These are phyloP conservation scores for Knipowitschia caucasica DNA, from an alignment of 2,797 vertebrate species.

Conservation along the genomic window DNA sequence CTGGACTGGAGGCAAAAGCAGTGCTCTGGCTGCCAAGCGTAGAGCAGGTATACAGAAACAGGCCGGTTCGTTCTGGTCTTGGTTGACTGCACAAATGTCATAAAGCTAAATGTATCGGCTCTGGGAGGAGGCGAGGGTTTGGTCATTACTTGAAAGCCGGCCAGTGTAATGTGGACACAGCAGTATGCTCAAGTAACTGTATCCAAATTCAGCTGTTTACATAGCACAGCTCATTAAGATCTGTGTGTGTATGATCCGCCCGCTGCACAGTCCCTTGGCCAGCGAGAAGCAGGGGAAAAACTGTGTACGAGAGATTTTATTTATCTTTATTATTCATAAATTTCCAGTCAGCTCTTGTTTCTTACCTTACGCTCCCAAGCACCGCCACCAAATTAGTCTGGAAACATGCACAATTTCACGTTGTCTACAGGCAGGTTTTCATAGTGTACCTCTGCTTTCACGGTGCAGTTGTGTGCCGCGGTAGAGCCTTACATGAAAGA, in stretches of 20 bases:
- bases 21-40: conserved; percentile 36
- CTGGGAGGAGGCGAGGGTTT: background rate
- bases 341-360: conserved; percentile 15
- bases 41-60: conserved; percentile 33
- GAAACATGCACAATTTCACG: conserved; percentile 4
- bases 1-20: conserved; percentile 13
- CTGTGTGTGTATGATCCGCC: conserved; percentile 23
- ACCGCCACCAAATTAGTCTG: background rate
- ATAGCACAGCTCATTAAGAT: conserved; percentile 46
- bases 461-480: background rate
- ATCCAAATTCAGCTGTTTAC: conserved; percentile 34
- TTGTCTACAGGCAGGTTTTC: background rate
- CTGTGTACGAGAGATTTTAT: conserved; percentile 9
- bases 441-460: background rate
- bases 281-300: conserved; percentile 14
- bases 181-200: conserved; percentile 13
- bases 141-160: conserved; percentile 36
- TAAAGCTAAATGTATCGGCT: conserved; percentile 29
- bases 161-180: background rate
- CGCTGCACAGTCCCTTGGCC: background rate
- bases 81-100: conserved; percentile 22
- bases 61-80: conserved; percentile 20
- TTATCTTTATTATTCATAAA: conserved; percentile 13
- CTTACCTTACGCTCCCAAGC: conserved; percentile 7
- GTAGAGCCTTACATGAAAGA: no score